These are phyloP conservation scores for Camptogramma bilineatum DNA, from an alignment of 2,888 invertebrate species.

Conservation along the genomic window DNA sequence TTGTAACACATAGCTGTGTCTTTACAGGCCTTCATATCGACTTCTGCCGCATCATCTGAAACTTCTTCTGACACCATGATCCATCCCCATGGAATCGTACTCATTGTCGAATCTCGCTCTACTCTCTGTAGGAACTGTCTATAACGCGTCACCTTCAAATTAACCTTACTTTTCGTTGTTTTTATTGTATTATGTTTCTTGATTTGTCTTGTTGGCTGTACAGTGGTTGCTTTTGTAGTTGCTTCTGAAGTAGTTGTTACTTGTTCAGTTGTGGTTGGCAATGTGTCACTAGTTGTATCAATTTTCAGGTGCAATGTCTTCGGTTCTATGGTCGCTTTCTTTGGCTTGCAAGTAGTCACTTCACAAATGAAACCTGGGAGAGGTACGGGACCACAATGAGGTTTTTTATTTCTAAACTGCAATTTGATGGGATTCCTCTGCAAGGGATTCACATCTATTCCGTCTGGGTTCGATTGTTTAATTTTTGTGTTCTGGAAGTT, in stretches of 20 bases:
- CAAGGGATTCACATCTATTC: background rate
- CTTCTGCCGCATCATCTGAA: background rate
- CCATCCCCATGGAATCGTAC: constrained; percentile 21
- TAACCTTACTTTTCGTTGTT: background rate
- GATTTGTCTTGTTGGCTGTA: background rate
- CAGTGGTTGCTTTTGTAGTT: background rate
- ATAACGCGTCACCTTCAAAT: background rate
- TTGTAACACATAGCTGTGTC: constrained; percentile 29
- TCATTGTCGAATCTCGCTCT: constrained; percentile 13
- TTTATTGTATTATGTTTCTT: background rate
- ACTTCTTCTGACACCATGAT: background rate
- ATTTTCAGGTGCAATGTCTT: constrained; percentile 1
- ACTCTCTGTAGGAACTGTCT: background rate
- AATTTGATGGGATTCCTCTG: background rate
- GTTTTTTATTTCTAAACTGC: constrained; percentile 10
- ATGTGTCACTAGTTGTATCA: background rate
- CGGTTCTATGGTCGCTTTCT: background rate
- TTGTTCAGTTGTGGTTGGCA: background rate
- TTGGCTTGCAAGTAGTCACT: constrained; percentile 4
- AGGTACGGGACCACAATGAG: constrained; percentile 24
- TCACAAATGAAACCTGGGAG: constrained; percentile 34
- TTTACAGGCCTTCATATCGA: constrained; percentile 13
- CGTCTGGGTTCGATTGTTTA: constrained; percentile 4
- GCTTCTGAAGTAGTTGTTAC: background rate
- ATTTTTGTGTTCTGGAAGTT: background rate